phyloP scores from a whole-genome alignment of 2,113 vertebrate genomes.

The Pholis gunnellus region DNA sequence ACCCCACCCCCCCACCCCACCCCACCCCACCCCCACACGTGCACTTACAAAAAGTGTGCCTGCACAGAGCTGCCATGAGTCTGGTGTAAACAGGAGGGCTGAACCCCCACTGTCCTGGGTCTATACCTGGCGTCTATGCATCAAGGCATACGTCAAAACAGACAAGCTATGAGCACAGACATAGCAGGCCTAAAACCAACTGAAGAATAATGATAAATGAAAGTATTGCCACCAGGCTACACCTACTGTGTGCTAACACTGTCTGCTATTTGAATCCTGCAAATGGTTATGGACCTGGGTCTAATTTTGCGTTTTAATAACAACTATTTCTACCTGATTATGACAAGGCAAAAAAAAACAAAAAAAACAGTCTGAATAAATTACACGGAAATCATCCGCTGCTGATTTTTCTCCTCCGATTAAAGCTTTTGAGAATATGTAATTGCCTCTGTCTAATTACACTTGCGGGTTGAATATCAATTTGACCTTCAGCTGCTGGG shows the following conservation, averaged over 20 bases:
- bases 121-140: conserved; percentile 60
- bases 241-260: conserved; percentile 45
- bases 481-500: conserved; percentile 93
- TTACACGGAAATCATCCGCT: conserved; percentile 81
- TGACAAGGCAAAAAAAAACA: conserved; percentile 62
- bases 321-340: conserved; percentile 71
- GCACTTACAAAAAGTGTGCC: conserved; percentile 30
- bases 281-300: conserved; percentile 17
- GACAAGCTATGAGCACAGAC: conserved; percentile 52
- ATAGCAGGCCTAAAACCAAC: conserved; percentile 49
- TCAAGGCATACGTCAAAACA: conserved; percentile 65
- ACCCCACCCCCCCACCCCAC: too few species aligned
- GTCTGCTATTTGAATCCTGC: conserved; percentile 29
- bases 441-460: conserved; percentile 88
- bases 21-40: background rate
- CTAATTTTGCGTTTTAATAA: conserved; percentile 63
- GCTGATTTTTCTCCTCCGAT: conserved; percentile 80
- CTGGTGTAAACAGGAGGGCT: conserved; percentile 56
- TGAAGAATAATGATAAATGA: conserved; percentile 51
- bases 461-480: conserved; percentile 89
- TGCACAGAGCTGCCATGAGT: conserved; percentile 33
- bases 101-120: conserved; percentile 53
- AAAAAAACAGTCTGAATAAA: conserved; percentile 81
- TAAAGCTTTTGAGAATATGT: conserved; percentile 83
- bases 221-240: conserved; percentile 38